Percentiles rank a stretch among this genome's conserved stretches.
Evolutionary conservation across 2,888 invertebrate genomes (phyloP).

Genomic region (Microctonus aethiopoides): DNA sequence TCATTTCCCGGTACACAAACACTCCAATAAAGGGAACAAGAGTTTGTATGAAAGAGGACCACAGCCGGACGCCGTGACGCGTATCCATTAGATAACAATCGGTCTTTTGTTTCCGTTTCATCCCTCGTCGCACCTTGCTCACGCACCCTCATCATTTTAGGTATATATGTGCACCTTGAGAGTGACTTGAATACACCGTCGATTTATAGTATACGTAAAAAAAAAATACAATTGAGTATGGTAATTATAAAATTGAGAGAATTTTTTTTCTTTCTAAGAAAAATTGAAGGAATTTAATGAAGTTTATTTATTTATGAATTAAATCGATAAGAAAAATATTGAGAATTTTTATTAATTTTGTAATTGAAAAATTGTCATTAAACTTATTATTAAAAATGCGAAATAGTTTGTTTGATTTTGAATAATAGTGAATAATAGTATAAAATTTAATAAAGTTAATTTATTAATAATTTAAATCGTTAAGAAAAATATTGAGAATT

Average conservation of each 20-base stretch:
- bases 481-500: too few species aligned
- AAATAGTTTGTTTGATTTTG: too few species aligned
- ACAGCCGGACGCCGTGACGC: conserved; percentile 51
- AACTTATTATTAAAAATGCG: too few species aligned
- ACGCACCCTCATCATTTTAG: conserved; percentile 38
- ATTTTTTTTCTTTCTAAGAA: too few species aligned
- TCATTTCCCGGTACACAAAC: conserved; percentile 20
- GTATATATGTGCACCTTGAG: not conserved
- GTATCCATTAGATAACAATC: conserved; percentile 54
- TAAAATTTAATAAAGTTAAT: too few species aligned
- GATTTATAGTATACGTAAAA: conserved; percentile 30
- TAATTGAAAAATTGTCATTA: too few species aligned
- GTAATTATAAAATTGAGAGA: conserved; percentile 10
- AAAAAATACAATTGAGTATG: conserved; percentile 15
- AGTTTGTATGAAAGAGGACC: conserved; percentile 11
- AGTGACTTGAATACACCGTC: not conserved
- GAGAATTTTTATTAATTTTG: too few species aligned
- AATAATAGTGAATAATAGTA: too few species aligned
- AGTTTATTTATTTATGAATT: too few species aligned
- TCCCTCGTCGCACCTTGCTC: conserved; percentile 57
- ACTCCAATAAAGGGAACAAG: conserved; percentile 5
- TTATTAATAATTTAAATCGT: too few species aligned
- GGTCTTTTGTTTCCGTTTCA: conserved; percentile 62
- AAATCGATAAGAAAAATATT: too few species aligned
- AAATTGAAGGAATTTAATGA: too few species aligned